phyloP scores from a whole-genome alignment of 2,113 vertebrate species.

The Podilymbus podiceps region DNA sequence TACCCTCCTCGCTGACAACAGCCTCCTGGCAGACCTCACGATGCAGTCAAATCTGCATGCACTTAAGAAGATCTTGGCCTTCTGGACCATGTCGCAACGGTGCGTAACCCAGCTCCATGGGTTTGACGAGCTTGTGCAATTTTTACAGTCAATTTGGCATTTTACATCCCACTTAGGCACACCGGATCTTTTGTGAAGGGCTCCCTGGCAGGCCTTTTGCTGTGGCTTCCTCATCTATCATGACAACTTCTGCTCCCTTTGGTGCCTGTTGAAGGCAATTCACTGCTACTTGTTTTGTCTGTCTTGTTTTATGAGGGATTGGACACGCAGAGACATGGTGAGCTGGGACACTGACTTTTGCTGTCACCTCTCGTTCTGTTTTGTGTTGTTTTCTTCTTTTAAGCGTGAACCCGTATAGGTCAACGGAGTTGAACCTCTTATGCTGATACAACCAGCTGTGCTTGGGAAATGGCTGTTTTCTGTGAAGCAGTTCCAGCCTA shows the following conservation, averaged over 20 bases:
- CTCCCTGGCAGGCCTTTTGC: background rate
- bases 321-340: rapidly evolving
- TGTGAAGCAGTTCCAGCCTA: background rate
- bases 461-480: background rate
- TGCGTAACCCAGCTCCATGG: background rate
- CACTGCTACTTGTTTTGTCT: background rate
- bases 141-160: background rate
- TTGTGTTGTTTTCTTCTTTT: background rate
- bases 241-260: background rate
- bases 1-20: background rate
- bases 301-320: background rate
- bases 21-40: background rate
- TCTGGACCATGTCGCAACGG: background rate
- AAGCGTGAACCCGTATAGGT: background rate
- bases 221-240: rapidly evolving
- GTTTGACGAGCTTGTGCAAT: too few relatives aligned
- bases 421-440: background rate
- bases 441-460: background rate
- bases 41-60: constrained; percentile 29
- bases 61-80: constrained; percentile 7
- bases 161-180: background rate
- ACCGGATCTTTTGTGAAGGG: background rate
- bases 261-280: background rate
- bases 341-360: background rate
- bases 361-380: background rate